Conservation (phyloP, 2,113 vertebrate genomes). For the Sciurus niger region DNA sequence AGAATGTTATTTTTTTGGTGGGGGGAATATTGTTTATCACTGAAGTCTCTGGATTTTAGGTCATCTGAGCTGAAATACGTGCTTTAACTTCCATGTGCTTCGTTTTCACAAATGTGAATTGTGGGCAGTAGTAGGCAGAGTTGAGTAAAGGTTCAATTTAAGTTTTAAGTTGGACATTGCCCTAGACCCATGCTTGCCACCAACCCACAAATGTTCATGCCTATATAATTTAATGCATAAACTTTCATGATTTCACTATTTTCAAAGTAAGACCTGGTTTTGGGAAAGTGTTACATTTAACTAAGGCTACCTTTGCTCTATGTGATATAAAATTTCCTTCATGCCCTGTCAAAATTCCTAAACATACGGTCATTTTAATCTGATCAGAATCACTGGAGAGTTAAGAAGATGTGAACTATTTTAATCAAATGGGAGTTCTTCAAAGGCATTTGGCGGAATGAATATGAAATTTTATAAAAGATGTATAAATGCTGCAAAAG, state of each 20-base stretch:
- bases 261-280: conserved; percentile 52
- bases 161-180: not conserved
- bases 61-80: not conserved
- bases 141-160: not conserved
- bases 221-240: conserved; percentile 36
- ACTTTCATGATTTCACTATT: conserved; percentile 9
- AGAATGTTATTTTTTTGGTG: not conserved
- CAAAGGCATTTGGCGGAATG: not conserved
- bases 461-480: not conserved
- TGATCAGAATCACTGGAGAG: not conserved
- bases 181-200: not conserved
- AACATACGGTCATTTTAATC: not conserved
- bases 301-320: conserved; percentile 37
- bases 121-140: not conserved
- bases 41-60: not conserved
- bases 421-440: not conserved
- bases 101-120: not conserved
- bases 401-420: not conserved
- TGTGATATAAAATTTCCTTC: not conserved
- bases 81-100: too few relatives aligned
- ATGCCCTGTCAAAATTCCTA: not conserved
- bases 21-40: not conserved
- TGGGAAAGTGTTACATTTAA: conserved; percentile 13
- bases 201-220: not conserved
- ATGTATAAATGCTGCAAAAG: not conserved